Evolutionary conservation across 1,140 invertebrate species (phyloP).

Genomic region (Nasonia vitripennis): DNA sequence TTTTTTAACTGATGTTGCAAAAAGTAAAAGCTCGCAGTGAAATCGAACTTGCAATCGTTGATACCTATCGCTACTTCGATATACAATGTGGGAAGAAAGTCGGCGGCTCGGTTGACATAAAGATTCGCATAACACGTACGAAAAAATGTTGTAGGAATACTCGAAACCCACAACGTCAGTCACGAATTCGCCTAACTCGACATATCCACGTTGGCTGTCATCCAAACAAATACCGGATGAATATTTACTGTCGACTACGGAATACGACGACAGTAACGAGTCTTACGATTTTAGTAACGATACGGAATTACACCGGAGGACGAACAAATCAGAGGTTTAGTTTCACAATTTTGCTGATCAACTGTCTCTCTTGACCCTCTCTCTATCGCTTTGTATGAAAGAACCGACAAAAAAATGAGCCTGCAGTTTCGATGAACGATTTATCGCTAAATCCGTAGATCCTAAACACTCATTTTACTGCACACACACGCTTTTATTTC

Average conservation of each 20-base stretch:
- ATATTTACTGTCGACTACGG: constrained; percentile 80
- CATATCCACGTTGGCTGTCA: constrained; percentile 75
- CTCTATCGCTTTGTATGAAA: not conserved
- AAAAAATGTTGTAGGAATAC: constrained; percentile 67
- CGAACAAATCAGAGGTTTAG: constrained; percentile 36
- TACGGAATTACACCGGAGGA: constrained; percentile 36
- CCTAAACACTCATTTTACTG: not conserved
- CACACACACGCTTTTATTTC: not conserved
- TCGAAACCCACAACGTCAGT: constrained; percentile 64
- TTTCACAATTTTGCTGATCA: constrained; percentile 10
- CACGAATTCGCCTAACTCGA: constrained; percentile 62
- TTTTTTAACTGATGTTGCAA: not conserved
- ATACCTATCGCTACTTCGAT: not conserved
- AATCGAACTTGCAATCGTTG: not conserved
- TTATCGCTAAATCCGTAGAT: not conserved
- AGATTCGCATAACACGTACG: not conserved
- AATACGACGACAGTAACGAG: constrained; percentile 61
- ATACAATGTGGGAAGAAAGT: not conserved
- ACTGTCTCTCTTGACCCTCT: not conserved
- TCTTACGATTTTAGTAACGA: constrained; percentile 51
- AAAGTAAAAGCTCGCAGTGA: not conserved
- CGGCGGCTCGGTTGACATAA: not conserved
- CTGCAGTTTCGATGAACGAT: not conserved
- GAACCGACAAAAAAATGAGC: not conserved
- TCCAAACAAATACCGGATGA: constrained; percentile 86